Evolutionary conservation across 2,888 invertebrate genomes (phyloP), one percentile per base, ranked within the genome.

Genomic region (Idaea aversata): DNA sequence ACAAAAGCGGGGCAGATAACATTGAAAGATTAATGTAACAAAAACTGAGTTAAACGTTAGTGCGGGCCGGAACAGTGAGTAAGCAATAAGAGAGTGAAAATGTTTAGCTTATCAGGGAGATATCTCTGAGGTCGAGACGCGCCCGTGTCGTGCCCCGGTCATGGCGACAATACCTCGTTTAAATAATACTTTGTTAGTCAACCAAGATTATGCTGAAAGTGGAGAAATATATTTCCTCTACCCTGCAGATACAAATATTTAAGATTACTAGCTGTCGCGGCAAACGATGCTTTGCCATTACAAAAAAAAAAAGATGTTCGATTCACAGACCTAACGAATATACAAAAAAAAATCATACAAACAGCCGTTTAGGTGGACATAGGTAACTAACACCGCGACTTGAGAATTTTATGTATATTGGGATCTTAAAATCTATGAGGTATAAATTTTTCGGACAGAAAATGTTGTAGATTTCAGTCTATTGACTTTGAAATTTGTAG

Each of bases 71-170:
- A 70, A 70, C 71, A 67, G 66, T 70, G 71, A 72, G 68, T 69
- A 68, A 72, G 73, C 69, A 65, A 57, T 66, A 62, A 58, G 35
- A 62, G 25, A 58, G 70, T 70, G 70, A 71, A 71, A 72, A 68
- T 68, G 68, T 70, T 68, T 70, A 57, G 63, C 57, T 70, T 72
- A 71, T 74, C 67, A 57, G 58, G 65, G 71, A 66, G 71, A 74
- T 71, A 75, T 72, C 68, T 72, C 57, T 61, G 69, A 69, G 71
- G 71, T 70, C 70, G 66, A 66, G 70, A 47, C 47, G 47, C 47
- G 10, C 47, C 47, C 47, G 47, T 10, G 47, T 47, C 47, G 47
- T 47, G 5, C 47, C 10, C 70, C 59, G 64, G 61, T 59, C 70
- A 62, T 67, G 66, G 68, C 63, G 70, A 25, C 59, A 59, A 25